Percentiles rank a stretch among this genome's conserved stretches.
Evolutionary conservation across 2,113 vertebrate genomes (phyloP).

Genomic region (Melanerpes aurifrons): DNA sequence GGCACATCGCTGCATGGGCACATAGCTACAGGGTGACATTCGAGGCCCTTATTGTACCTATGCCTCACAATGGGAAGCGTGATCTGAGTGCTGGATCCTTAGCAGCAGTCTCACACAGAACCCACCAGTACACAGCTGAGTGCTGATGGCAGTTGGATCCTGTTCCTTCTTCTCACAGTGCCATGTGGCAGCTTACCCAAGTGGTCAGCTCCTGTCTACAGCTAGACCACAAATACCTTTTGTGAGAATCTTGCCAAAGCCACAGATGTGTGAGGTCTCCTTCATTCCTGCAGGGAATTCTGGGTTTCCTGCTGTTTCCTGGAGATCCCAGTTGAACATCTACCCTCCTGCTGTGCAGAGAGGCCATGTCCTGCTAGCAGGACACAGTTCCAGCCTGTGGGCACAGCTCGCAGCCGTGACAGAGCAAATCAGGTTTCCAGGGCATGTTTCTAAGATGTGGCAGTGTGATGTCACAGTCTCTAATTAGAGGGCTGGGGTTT

Average conservation of each 20-base stretch:
- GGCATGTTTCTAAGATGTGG: neutral
- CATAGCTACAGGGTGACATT: conserved; percentile 32
- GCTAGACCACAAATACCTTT: neutral
- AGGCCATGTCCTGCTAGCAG: neutral
- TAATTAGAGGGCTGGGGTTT: conserved; percentile 24
- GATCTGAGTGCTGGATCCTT: neutral
- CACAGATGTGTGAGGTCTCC: neutral
- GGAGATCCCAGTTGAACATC: neutral
- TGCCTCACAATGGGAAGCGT: neutral
- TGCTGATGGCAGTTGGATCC: neutral
- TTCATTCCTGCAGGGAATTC: neutral
- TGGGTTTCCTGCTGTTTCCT: neutral
- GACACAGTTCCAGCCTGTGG: neutral
- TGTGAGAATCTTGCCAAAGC: neutral
- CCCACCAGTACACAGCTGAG: conserved; percentile 37
- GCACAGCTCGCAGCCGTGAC: neutral
- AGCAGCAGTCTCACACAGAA: conserved; percentile 39
- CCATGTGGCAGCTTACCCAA: neutral
- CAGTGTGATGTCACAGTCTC: neutral
- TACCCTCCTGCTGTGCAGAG: neutral
- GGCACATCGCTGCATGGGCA: neutral
- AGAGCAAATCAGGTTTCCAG: neutral
- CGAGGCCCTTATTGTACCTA: conserved; percentile 18
- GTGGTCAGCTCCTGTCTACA: neutral
- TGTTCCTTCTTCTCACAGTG: conserved; percentile 15